phyloP scores from a whole-genome alignment of 2,797 vertebrate species.

The Brotogeris chrysoptera region DNA sequence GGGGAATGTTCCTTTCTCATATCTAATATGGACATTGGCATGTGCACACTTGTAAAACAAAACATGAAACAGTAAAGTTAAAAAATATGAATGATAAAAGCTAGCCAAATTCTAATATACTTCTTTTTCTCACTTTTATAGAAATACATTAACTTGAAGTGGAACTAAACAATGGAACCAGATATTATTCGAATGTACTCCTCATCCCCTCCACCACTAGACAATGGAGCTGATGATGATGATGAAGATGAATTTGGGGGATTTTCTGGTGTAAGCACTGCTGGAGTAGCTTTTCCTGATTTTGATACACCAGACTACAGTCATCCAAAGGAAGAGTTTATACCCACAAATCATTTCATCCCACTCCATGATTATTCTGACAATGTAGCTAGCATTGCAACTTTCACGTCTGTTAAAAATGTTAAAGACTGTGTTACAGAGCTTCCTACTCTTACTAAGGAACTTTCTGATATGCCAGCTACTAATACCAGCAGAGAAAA shows the following conservation, averaged over 20 bases:
- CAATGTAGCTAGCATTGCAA: conserved; percentile 77
- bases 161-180: conserved; percentile 86
- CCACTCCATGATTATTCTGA: conserved; percentile 77
- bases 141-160: conserved; percentile 75
- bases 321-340: conserved; percentile 80
- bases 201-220: conserved; percentile 86
- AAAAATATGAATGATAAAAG: background rate
- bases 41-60: background rate
- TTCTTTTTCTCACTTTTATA: conserved; percentile 29
- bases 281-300: conserved; percentile 78
- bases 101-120: background rate
- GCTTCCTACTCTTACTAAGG: conserved; percentile 68
- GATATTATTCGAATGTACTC: conserved; percentile 87
- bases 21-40: background rate
- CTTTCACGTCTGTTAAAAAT: conserved; percentile 76
- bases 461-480: conserved; percentile 75
- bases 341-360: conserved; percentile 77
- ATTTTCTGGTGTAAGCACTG: conserved; percentile 79
- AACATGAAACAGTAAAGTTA: background rate
- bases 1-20: background rate
- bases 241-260: conserved; percentile 89
- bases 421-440: conserved; percentile 70
- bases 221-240: conserved; percentile 88
- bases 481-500: conserved; percentile 76
- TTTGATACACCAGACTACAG: conserved; percentile 73